phyloP scores from a whole-genome alignment of 2,888 invertebrate genomes.

The Spisula subtruncata region DNA sequence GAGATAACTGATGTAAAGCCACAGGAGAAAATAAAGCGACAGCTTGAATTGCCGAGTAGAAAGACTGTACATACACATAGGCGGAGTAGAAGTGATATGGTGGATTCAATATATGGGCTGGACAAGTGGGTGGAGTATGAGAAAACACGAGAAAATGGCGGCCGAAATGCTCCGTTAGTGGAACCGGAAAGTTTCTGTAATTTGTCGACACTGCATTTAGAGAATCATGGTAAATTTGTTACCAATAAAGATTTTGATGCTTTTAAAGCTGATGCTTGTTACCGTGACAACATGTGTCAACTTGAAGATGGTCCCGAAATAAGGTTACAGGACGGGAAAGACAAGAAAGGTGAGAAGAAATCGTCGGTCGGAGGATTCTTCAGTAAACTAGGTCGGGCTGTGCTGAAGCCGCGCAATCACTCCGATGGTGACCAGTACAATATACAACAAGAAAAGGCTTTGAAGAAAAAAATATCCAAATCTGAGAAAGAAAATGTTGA shows the following conservation, averaged over 20 bases:
- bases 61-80: constrained; percentile 55
- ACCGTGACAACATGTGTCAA: constrained; percentile 57
- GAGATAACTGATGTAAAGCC: constrained; percentile 47
- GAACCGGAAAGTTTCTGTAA: constrained; percentile 80
- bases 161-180: constrained; percentile 77
- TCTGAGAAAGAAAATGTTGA: constrained; percentile 65
- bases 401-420: constrained; percentile 78
- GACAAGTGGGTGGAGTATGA: constrained; percentile 82
- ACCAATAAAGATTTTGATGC: constrained; percentile 70
- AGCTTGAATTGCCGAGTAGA: constrained; percentile 56
- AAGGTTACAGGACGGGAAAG: constrained; percentile 68
- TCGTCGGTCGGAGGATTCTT: constrained; percentile 80
- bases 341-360: constrained; percentile 73
- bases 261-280: constrained; percentile 36
- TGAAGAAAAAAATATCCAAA: constrained; percentile 46
- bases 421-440: constrained; percentile 66
- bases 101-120: constrained; percentile 74
- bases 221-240: constrained; percentile 75
- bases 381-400: constrained; percentile 80
- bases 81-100: constrained; percentile 81
- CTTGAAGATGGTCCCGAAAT: constrained; percentile 77
- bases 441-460: neutral
- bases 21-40: constrained; percentile 37
- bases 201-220: constrained; percentile 81
- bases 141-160: constrained; percentile 70